Percentiles rank a stretch among this genome's conserved stretches.
phyloP scores from a whole-genome alignment of 1,140 invertebrate species.

The Atta colombica region DNA sequence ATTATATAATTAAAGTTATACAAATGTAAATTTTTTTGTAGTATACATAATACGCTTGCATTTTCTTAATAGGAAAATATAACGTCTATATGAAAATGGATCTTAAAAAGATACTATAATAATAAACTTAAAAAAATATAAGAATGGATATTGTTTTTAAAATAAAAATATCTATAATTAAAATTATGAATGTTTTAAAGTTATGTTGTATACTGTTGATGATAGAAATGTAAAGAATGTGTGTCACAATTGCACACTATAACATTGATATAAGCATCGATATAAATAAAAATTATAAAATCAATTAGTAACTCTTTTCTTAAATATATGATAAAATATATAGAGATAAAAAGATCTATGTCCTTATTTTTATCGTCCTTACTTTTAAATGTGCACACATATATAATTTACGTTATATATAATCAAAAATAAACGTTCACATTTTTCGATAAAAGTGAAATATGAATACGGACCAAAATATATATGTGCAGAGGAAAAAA shows the following conservation, averaged over 20 bases:
- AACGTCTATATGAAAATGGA: neutral
- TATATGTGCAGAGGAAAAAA: neutral
- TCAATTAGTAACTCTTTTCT: slow-evolving; percentile 7
- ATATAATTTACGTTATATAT: no score
- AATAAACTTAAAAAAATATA: neutral
- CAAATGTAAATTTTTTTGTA: slow-evolving; percentile 19
- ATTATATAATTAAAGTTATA: neutral
- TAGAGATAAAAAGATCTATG: neutral
- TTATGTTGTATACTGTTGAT: neutral
- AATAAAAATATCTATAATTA: neutral
- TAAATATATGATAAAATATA: neutral
- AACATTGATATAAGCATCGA: neutral
- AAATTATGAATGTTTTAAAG: neutral
- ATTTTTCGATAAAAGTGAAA: no score
- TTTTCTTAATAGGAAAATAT: neutral
- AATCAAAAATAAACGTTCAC: no score
- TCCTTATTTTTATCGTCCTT: no score
- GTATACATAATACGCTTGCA: neutral
- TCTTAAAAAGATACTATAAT: neutral
- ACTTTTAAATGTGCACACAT: no score
- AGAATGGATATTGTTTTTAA: neutral
- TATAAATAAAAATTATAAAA: neutral
- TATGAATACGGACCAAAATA: neutral
- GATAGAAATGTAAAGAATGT: neutral
- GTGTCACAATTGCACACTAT: neutral